phyloP scores from a whole-genome alignment of 1,140 invertebrate species.

The Octopus sinensis region DNA sequence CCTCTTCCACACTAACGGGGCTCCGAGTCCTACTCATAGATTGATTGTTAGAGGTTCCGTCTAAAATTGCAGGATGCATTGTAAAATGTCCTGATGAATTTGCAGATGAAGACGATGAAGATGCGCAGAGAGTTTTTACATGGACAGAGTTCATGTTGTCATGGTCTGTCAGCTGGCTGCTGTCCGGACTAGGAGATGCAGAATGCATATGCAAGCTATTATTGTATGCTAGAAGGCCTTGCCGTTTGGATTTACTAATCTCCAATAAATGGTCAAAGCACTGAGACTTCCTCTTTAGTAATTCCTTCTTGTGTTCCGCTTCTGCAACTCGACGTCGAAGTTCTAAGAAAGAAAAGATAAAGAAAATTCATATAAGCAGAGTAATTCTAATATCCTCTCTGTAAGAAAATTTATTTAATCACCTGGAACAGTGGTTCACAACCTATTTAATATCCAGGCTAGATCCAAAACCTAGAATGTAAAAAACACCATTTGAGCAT shows the following conservation, averaged over 20 bases:
- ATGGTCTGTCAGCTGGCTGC: not conserved
- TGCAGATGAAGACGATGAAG: not conserved
- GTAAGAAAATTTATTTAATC: too few relatives aligned
- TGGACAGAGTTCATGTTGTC: not conserved
- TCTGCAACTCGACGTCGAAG: constrained; percentile 31
- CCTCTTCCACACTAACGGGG: not conserved
- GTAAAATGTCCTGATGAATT: not conserved
- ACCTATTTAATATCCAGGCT: too few relatives aligned
- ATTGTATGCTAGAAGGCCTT: not conserved
- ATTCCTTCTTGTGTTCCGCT: constrained; percentile 30
- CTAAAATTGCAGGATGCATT: not conserved
- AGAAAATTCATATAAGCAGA: not conserved
- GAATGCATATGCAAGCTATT: not conserved
- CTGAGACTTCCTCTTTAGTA: constrained; percentile 34
- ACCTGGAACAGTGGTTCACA: too few relatives aligned
- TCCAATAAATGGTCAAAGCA: constrained; percentile 36
- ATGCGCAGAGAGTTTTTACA: not conserved
- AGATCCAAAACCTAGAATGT: too few relatives aligned
- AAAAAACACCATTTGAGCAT: too few relatives aligned
- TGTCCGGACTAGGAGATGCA: not conserved
- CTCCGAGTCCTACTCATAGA: not conserved
- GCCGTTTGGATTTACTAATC: constrained; percentile 24
- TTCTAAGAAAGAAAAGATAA: constrained; percentile 21
- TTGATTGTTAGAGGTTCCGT: not conserved
- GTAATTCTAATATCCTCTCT: too few relatives aligned